These are phyloP conservation scores for Struthio camelus DNA, from an alignment of 2,113 vertebrate species.

Conservation along the genomic window DNA sequence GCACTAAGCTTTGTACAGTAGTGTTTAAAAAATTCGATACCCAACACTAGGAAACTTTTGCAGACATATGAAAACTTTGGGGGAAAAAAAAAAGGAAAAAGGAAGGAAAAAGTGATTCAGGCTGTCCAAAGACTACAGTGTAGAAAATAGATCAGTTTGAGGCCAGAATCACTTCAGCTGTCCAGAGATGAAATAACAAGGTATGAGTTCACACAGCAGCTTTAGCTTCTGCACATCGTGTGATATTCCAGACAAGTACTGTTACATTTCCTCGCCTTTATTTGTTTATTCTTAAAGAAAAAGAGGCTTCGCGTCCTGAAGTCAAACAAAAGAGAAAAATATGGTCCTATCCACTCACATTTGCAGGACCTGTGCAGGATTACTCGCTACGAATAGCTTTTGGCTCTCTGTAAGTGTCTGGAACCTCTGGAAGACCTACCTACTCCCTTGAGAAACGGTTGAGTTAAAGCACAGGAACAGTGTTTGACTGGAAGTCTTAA, in stretches of 20 bases:
- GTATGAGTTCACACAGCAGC: neutral
- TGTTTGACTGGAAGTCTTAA: neutral
- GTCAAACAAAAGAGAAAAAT: neutral
- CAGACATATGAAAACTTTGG: neutral
- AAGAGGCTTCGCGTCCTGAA: neutral
- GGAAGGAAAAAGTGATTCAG: neutral
- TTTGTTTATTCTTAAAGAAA: neutral
- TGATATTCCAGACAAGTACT: neutral
- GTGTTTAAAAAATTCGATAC: neutral
- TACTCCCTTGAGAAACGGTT: neutral
- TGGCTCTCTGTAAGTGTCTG: neutral
- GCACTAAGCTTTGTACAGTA: neutral
- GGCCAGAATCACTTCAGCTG: neutral
- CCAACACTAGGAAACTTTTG: neutral
- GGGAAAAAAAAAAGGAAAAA: neutral
- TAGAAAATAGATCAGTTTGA: neutral
- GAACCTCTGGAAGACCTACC: neutral
- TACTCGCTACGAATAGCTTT: neutral
- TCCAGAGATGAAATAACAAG: constrained; percentile 12
- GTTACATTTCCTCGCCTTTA: neutral
- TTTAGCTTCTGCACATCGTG: neutral
- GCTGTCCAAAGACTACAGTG: neutral
- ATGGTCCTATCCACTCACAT: neutral
- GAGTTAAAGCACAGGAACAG: neutral
- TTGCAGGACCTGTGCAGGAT: neutral